Base-by-base conservation (phyloP, 2,113 vertebrate species). In the Pelobates fuscus region DNA sequence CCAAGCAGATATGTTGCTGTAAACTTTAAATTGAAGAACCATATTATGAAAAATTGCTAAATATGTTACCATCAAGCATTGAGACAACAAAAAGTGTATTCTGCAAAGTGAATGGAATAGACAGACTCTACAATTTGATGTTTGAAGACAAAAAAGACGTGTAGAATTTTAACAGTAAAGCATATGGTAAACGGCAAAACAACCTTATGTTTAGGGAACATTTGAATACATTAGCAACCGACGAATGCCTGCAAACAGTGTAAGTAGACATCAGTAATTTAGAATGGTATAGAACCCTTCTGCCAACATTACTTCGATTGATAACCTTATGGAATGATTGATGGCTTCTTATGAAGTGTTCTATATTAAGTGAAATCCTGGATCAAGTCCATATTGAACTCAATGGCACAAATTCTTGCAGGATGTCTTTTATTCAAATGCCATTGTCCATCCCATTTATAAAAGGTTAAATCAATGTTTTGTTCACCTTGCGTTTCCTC, bases 291-390 rank as follows among this genome's bases (percentile, higher is more conserved):
- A 59, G 20, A 8, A 67, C 25, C 24, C 24, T 46, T 27, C 54
- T 67, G 52, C 82, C 67, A 81, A 66, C 60, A 52, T 23, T 64
- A 29, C 64, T 82, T 65, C 32, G 80, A 86, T 86, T 77, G 64
- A 75, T 79, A 63, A 7, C 1, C 18, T 78, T 85, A 84, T 81
- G 75, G 70, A 79, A 85, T 83, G 84, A 84, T 79, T 78, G 86
- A 81, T 84, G 57, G 29, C 80, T 83, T 81, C 41, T 67, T 78
- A 81, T 66, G 74, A 87, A 78, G 69, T 70, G 72, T 60, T 62
- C 73, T 68, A 17, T 77, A 78, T 79, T 52, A 65, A 21, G 75
- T 80, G 74, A 76, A 82, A 69, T 77, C 64, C 79, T 59, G 71
- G 63, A 59, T 20, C 25, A 1, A 29, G 18, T 55, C 63, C 32